These are phyloP conservation scores for Rotaria socialis DNA, from an alignment of 2,888 invertebrate genomes.

Conservation along the genomic window DNA sequence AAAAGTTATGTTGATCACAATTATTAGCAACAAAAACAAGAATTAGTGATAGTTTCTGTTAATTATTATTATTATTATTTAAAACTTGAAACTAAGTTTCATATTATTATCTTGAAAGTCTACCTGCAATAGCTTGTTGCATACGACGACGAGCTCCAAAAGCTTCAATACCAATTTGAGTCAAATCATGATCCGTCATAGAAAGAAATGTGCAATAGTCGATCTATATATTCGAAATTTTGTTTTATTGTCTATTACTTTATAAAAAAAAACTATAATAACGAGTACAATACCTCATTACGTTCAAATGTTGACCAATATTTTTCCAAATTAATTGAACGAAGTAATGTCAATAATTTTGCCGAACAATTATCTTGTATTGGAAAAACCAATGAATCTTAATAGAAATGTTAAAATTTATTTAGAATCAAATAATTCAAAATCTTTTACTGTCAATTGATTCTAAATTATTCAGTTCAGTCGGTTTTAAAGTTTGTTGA, in stretches of 20 bases:
- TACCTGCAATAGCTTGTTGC: conserved; percentile 18
- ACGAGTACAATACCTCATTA: not conserved
- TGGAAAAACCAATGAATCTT: conserved; percentile 2
- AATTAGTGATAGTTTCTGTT: too few species aligned
- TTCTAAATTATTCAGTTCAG: conserved; percentile 5
- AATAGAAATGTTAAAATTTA: not conserved
- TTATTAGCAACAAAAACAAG: too few species aligned
- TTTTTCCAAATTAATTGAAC: conserved; percentile 18
- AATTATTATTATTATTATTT: too few species aligned
- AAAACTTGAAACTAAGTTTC: too few species aligned
- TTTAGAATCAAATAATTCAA: too few species aligned
- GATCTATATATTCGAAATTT: not conserved
- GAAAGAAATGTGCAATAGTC: conserved; percentile 20
- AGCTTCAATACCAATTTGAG: conserved; percentile 35
- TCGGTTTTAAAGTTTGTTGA: conserved; percentile 13
- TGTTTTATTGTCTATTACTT: too few species aligned
- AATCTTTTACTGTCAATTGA: not conserved
- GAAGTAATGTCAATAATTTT: conserved; percentile 28
- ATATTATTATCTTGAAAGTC: not conserved
- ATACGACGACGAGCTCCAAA: conserved; percentile 29
- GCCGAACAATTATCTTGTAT: not conserved
- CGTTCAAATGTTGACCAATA: conserved; percentile 33
- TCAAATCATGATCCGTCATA: conserved; percentile 24
- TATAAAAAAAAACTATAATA: not conserved
- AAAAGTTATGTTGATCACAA: too few species aligned